Base-by-base conservation (phyloP, 2,113 vertebrate genomes). In the Rhineura floridana region DNA sequence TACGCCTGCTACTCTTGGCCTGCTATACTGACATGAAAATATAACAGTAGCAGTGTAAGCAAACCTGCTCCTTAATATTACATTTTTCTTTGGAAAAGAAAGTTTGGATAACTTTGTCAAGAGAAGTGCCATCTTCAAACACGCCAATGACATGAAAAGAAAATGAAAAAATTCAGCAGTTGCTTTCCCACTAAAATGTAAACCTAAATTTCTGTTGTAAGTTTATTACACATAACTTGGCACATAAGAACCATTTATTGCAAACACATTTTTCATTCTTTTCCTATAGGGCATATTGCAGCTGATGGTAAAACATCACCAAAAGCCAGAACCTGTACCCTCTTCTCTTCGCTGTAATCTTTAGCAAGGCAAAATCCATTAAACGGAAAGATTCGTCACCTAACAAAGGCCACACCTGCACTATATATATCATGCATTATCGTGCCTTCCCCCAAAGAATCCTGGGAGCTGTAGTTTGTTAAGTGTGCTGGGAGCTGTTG, bases 101-200 rank as follows among this genome's bases (percentile, higher is more conserved):
- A 82, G 65, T 82, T 91, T 93, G 0, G 55, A 62, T 50, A 70
- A 81, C 88, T 89, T 79, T 77, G 84, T 63, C 13, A 79, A 50
- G 46, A 79, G 46, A 84, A 70, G 44, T 39, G 46, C 52, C 23
- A 28, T 28, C 3, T 55, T 84, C 42, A 83, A 62, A 83, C 6
- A 25, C 48, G 59, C 42, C 50, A 59, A 42, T 59, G n/a, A 48
- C 69, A 30, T 33, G 36, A 75, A 25, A 62, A 73, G 19, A 55
- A 73, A 59, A 50, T 7, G 28, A 59, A 33, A 4, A 72, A 25
- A 59, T 21, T 33, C 50, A 44, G 50, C 33, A 28, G 25, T 42
- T 15, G 36, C 44, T 52, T 2, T 39, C 50, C 55, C 17, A 59
- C 39, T 19, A 73, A 73, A 72, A 73, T 33, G 23, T n/a, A n/a